Evolutionary conservation across 1,140 invertebrate species (phyloP), one percentile per base, ranked within the genome.

Genomic region (Prorops nasuta): DNA sequence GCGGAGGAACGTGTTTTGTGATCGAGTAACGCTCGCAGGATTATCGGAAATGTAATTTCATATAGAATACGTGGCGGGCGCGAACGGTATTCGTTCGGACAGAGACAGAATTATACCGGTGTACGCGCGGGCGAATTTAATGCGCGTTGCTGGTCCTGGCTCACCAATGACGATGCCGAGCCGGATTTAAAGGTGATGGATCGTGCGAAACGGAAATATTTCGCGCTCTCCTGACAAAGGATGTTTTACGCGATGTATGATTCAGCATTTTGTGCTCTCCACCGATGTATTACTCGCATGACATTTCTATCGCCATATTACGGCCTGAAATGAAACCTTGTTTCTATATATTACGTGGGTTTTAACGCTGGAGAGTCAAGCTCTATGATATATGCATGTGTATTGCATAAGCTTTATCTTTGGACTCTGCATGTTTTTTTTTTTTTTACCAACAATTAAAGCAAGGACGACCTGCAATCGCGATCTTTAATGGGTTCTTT

Each of bases 1-100:
- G 43, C 21, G 37, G 45, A 47, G 39, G 21, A 54, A 50, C 44
- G 49, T 36, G 31, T 41, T 49, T 52, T 44, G 21, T 22, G 43
- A 47, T 51, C 28, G 47, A 22, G 24, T 37, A 37, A 15, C 37
- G 37, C 39, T 51, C 37, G 41, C 20, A 22, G 56, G 45, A 58
- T 58, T 58, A 58, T 58, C 49, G 56, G 56, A 58, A 58, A 58
- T 58, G 56, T 58, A 58, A 58, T 58, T 58, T 56, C 45, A 44
- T 38, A 36, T 38, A 56, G 34, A 40, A 44, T 52, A 44, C 54
- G 51, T 31, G 40, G 28, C 28, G 18, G n/a, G n/a, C n/a, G n/a
- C n/a, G n/a, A n/a, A n/a, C n/a, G n/a, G n/a, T n/a, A n/a, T n/a
- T n/a, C n/a, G n/a, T n/a, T n/a, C n/a, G n/a, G 51, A 52, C 28